Evolutionary conservation across 2,113 vertebrate species (phyloP).

Genomic region (Dipodomys ordii): DNA sequence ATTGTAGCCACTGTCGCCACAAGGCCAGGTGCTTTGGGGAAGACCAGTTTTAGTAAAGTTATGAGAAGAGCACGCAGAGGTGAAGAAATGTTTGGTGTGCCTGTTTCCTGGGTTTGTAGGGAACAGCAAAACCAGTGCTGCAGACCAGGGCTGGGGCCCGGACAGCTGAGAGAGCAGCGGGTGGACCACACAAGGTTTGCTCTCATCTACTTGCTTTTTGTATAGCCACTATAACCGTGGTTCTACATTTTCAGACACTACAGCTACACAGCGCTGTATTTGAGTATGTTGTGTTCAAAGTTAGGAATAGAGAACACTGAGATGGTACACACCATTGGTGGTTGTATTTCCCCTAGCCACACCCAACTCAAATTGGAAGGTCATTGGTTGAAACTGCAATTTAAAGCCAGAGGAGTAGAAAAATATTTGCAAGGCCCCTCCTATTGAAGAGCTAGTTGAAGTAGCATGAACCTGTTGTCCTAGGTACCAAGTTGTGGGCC

Average conservation of each 20-base stretch:
- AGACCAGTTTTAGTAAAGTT: not conserved
- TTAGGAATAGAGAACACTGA: not conserved
- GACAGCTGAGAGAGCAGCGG: too few species aligned
- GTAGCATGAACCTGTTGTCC: too few species aligned
- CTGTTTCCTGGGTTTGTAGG: too few species aligned
- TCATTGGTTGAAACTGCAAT: not conserved
- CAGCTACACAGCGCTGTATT: not conserved
- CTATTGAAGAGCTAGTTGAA: too few species aligned
- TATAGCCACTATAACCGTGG: rapidly evolving
- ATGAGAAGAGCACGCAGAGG: not conserved
- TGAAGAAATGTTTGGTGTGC: not conserved
- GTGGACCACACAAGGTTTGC: rapidly evolving
- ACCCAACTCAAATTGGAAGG: rapidly evolving
- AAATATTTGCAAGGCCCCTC: too few species aligned
- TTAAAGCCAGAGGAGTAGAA: too few species aligned
- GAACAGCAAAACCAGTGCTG: too few species aligned
- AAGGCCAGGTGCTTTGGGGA: rapidly evolving
- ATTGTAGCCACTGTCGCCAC: rapidly evolving
- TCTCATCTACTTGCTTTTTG: not conserved
- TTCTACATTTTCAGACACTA: too few species aligned
- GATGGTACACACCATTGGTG: not conserved
- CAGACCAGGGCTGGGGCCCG: rapidly evolving
- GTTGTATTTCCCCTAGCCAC: rapidly evolving
- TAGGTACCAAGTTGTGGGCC: too few species aligned
- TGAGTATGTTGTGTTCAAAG: not conserved